phyloP scores from a whole-genome alignment of 1,140 invertebrate genomes.

The Pristionchus pacificus region DNA sequence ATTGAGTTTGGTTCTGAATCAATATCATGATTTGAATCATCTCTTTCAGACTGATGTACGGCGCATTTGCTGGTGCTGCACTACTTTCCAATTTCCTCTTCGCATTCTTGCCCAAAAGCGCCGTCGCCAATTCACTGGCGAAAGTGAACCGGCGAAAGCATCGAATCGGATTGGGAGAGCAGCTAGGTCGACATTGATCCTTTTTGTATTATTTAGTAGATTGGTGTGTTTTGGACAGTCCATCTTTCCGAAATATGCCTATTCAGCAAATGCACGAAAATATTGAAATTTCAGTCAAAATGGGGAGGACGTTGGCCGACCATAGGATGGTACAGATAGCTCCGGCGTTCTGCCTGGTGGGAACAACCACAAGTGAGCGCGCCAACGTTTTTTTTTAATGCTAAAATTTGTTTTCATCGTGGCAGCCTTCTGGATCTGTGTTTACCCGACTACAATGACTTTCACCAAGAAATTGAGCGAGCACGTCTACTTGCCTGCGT shows the following conservation, averaged over 20 bases:
- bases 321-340: conserved; percentile 15
- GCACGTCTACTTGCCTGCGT: conserved; percentile 22
- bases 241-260: background rate
- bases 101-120: conserved; percentile 14
- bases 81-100: conserved; percentile 22
- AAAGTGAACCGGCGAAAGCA: conserved; percentile 7
- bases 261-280: background rate
- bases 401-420: background rate
- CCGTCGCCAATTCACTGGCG: conserved; percentile 21
- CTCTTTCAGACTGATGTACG: conserved; percentile 19
- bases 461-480: conserved; percentile 13
- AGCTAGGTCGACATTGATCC: background rate
- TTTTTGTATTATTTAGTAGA: background rate
- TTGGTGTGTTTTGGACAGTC: background rate
- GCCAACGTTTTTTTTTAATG: too few relatives aligned
- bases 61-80: conserved; percentile 20
- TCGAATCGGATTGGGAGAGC: background rate
- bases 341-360: conserved; percentile 6
- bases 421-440: conserved; percentile 23
- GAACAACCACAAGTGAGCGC: background rate
- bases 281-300: background rate
- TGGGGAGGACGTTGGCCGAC: background rate
- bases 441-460: conserved; percentile 28
- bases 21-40: background rate
- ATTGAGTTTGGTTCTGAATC: too few relatives aligned